Evolutionary conservation across 2,113 vertebrate genomes (phyloP).

Genomic region (Pao palembangensis): DNA sequence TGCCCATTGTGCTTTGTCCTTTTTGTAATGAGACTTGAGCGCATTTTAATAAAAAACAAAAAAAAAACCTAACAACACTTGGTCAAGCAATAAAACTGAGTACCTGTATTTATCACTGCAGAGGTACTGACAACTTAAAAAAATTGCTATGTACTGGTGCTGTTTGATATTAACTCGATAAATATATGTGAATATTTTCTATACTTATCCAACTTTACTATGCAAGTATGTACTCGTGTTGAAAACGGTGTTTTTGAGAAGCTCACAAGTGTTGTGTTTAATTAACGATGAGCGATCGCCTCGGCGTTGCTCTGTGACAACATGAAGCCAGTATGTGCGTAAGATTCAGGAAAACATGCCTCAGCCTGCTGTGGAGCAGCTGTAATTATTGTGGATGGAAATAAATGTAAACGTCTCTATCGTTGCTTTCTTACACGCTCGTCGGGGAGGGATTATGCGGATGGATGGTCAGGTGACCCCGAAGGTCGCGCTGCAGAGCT

Average conservation of each 20-base stretch:
- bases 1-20: constrained; percentile 11
- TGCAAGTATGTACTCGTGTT: constrained; percentile 63
- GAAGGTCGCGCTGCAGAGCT: too few relatives aligned
- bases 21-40: constrained; percentile 16
- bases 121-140: constrained; percentile 56
- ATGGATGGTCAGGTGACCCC: constrained; percentile 35
- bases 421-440: constrained; percentile 30
- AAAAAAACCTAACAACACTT: constrained; percentile 21
- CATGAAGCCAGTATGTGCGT: constrained; percentile 15
- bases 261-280: constrained; percentile 48
- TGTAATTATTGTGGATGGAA: constrained; percentile 68
- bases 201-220: constrained; percentile 48
- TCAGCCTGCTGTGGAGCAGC: constrained; percentile 46
- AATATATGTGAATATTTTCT: constrained; percentile 66
- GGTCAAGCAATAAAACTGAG: constrained; percentile 51
- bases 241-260: constrained; percentile 42
- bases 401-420: constrained; percentile 62
- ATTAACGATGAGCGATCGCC: constrained; percentile 27
- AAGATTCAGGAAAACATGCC: constrained; percentile 46
- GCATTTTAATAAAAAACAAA: constrained; percentile 7
- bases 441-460: background rate
- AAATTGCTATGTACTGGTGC: constrained; percentile 67
- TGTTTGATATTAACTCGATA: constrained; percentile 59
- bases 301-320: constrained; percentile 9
- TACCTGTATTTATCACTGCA: constrained; percentile 47